phyloP scores from a whole-genome alignment of 2,888 invertebrate genomes.

The Dolichomitus sp. region DNA sequence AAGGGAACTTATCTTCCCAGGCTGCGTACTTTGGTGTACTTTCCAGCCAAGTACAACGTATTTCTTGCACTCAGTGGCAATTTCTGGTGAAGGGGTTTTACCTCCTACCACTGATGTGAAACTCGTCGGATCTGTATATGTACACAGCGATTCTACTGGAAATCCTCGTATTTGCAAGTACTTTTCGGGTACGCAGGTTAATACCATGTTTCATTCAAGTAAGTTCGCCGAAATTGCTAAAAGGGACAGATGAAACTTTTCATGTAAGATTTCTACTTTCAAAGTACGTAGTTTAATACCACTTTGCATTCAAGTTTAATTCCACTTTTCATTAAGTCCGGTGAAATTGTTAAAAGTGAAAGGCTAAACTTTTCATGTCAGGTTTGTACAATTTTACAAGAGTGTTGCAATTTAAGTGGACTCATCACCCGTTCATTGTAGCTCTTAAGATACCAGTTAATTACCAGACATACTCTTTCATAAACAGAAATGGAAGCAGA shows the following conservation, averaged over 20 bases:
- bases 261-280: too few species aligned
- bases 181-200: neutral
- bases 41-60: slow-evolving; percentile 8
- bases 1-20: slow-evolving; percentile 1
- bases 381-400: too few species aligned
- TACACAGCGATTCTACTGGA: neutral
- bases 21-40: slow-evolving; percentile 22
- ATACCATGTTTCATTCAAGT: neutral
- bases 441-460: too few species aligned
- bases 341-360: too few species aligned
- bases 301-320: neutral
- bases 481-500: too few species aligned
- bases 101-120: neutral
- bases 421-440: too few species aligned
- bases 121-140: neutral
- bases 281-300: neutral
- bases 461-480: too few species aligned
- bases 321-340: neutral
- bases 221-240: neutral
- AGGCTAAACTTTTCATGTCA: too few species aligned
- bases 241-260: too few species aligned
- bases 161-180: neutral
- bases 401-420: too few species aligned
- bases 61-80: slow-evolving; percentile 32
- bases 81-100: slow-evolving; percentile 9